Percentiles rank a stretch among this genome's conserved stretches.
Conservation (phyloP, 2,888 invertebrate genomes). For the Latrodectus elegans region DNA sequence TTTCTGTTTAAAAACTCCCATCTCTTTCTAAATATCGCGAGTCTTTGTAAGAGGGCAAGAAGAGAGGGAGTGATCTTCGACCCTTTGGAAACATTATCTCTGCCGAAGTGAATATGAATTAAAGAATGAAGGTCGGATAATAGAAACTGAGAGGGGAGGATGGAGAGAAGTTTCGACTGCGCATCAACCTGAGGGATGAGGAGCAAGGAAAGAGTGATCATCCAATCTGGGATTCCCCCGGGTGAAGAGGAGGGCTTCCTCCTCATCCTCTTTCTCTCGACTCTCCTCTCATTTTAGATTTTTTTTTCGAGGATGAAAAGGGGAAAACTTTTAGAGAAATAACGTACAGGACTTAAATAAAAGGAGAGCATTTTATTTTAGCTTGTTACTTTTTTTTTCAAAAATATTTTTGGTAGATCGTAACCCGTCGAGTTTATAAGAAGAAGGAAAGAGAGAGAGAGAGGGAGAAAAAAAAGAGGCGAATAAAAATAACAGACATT, state of each 20-base stretch:
- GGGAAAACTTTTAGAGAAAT: slow-evolving; percentile 2
- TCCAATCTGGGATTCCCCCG: slow-evolving; percentile 51
- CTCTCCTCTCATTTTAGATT: slow-evolving; percentile 13
- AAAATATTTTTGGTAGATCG: too few species aligned
- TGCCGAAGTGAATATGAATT: background rate
- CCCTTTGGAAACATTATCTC: too few species aligned
- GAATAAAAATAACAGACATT: slow-evolving; percentile 56
- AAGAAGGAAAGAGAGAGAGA: slow-evolving; percentile 8
- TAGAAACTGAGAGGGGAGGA: slow-evolving; percentile 4
- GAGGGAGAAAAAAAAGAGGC: slow-evolving; percentile 25
- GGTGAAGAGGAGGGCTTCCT: slow-evolving; percentile 3
- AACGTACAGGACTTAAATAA: background rate
- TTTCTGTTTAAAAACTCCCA: too few species aligned
- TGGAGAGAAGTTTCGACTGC: slow-evolving; percentile 32
- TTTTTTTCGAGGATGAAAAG: background rate
- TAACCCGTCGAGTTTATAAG: background rate
- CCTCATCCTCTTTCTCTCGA: slow-evolving; percentile 31
- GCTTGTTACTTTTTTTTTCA: too few species aligned
- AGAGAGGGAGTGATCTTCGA: too few species aligned
- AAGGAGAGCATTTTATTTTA: too few species aligned
- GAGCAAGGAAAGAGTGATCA: slow-evolving; percentile 51
- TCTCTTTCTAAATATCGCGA: too few species aligned
- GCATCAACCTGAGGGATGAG: slow-evolving; percentile 45
- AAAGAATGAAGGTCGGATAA: background rate
- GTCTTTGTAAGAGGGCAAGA: too few species aligned